phyloP scores from a whole-genome alignment of 2,113 vertebrate species.

The Boleophthalmus pectinirostris region DNA sequence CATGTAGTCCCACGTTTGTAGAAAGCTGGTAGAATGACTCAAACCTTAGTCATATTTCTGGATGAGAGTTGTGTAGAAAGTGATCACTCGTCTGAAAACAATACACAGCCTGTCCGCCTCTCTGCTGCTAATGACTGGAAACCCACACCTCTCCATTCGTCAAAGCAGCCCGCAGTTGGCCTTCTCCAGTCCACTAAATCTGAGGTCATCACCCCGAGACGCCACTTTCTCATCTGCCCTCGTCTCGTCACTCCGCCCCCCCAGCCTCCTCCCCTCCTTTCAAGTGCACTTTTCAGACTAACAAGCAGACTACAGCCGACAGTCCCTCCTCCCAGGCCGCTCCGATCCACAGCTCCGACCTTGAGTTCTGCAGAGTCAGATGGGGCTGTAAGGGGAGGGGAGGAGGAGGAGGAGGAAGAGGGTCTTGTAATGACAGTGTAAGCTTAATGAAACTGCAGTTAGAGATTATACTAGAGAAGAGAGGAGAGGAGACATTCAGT shows the following conservation, averaged over 20 bases:
- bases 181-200: constrained; percentile 54
- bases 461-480: constrained; percentile 52
- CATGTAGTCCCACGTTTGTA: background rate
- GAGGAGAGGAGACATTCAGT: background rate
- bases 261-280: background rate
- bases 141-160: constrained; percentile 49
- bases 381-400: constrained; percentile 17
- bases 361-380: constrained; percentile 57
- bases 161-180: constrained; percentile 32
- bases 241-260: background rate
- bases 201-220: constrained; percentile 45
- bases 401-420: constrained; percentile 46
- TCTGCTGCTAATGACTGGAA: constrained; percentile 28
- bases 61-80: constrained; percentile 5
- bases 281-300: constrained; percentile 19
- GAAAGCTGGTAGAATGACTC: background rate
- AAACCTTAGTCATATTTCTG: background rate
- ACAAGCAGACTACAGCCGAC: constrained; percentile 40
- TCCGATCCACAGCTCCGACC: constrained; percentile 53
- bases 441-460: constrained; percentile 64
- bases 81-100: constrained; percentile 21
- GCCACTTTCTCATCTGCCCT: constrained; percentile 31
- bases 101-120: constrained; percentile 43
- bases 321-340: constrained; percentile 36
- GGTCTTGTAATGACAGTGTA: constrained; percentile 62